Conservation (phyloP, 2,888 invertebrate genomes). For the Epirrhoe alternata region DNA sequence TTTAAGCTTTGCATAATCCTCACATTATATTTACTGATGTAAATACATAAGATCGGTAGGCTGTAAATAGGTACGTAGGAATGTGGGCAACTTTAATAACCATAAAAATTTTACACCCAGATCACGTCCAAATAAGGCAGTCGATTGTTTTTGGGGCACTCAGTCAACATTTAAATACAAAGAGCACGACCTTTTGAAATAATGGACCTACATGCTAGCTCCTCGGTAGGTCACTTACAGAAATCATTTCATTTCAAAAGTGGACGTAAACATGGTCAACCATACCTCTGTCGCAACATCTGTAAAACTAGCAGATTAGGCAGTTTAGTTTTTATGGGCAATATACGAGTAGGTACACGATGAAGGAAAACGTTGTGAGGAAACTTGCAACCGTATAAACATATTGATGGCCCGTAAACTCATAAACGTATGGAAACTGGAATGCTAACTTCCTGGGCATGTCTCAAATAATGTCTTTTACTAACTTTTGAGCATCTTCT, state of each 20-base stretch:
- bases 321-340: too few species aligned
- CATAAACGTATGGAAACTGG: too few species aligned
- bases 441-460: too few species aligned
- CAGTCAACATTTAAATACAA: conserved; percentile 23
- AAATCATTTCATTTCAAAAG: conserved; percentile 1
- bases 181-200: conserved; percentile 31
- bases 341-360: too few species aligned
- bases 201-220: conserved; percentile 12
- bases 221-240: conserved; percentile 2
- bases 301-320: too few species aligned
- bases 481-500: too few species aligned
- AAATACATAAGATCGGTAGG: not conserved
- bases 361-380: too few species aligned
- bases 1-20: not conserved
- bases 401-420: too few species aligned
- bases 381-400: too few species aligned
- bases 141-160: conserved; percentile 27
- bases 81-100: conserved; percentile 10
- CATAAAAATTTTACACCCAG: conserved; percentile 15
- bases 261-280: not conserved
- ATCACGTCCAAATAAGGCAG: conserved; percentile 25
- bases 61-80: not conserved
- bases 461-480: too few species aligned
- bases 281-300: not conserved
- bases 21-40: not conserved